Base-by-base conservation (phyloP, 1,140 invertebrate species). In the Musca vetustissima region DNA sequence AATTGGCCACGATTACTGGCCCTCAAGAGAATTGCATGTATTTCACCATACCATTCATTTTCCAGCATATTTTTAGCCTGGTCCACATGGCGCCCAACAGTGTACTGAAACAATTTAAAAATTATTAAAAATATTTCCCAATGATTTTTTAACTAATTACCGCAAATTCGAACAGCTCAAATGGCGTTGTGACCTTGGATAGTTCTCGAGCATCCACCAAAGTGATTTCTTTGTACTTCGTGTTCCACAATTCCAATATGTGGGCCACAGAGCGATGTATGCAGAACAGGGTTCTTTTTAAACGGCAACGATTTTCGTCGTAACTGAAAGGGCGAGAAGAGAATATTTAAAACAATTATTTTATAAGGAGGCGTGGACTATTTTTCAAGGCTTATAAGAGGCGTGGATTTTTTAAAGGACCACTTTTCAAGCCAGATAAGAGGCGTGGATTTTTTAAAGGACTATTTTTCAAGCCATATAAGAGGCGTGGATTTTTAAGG, bases 211-310 rank as follows among this genome's bases (percentile, higher is more conserved):
- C 83, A 72, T 85, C 71, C 19, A 86, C 79, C 49, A 86, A 67
- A 11, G 79, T 78, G 32, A 83, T 78, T 47, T 75, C 73, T 69
- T 79, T 83, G 71, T 73, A 82, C 53, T 79, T 80, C 17, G 74
- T 66, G 71, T 90, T 89, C 94, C 94, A 97, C 22, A 95, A 86
- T 74, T 93, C 89, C 53, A 95, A 81, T 11, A 95, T 87, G 79
- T 91, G 91, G 49, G 89, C 86, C 74, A 97, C 88, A 75, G 92
- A 93, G 0, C 91, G 90, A 84, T 96, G 94, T 66, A 93, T 91
- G 22, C 89, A 86, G 77, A 94, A 89, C 0, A 97, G 85, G 75
- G 89, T 89, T 73, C 84, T 88, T 19, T 85, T 81, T 32, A 91
- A 80, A 67, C 84, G 78, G 57, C 80, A 79, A 67, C 83, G 80